Conservation (phyloP, 2,888 invertebrate genomes). For the Eupithecia vulgata region DNA sequence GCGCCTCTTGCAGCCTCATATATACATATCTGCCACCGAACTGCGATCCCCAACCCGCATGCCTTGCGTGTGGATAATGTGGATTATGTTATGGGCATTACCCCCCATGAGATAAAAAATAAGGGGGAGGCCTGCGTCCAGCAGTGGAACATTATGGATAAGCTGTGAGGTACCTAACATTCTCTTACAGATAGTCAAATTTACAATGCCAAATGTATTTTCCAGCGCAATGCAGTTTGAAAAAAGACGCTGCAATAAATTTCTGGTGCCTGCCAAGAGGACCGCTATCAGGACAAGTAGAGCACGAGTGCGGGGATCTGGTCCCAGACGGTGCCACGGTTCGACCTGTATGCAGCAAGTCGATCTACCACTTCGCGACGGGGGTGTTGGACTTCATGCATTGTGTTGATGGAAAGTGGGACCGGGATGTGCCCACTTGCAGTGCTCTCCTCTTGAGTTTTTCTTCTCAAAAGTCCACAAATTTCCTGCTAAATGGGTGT, state of each 20-base stretch:
- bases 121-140: too few species aligned
- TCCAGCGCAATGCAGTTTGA: slow-evolving; percentile 30
- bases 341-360: slow-evolving; percentile 29
- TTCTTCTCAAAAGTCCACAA: not conserved
- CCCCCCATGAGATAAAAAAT: too few species aligned
- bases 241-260: slow-evolving; percentile 25
- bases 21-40: too few species aligned
- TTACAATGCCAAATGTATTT: not conserved
- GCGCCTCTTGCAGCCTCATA: too few species aligned
- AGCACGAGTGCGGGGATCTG: slow-evolving; percentile 28
- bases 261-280: slow-evolving; percentile 34
- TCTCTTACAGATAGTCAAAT: not conserved
- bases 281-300: slow-evolving; percentile 16
- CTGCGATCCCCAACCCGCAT: too few species aligned
- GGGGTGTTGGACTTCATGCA: slow-evolving; percentile 34
- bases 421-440: slow-evolving; percentile 28
- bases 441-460: slow-evolving; percentile 25
- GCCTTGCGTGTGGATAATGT: too few species aligned
- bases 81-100: too few species aligned
- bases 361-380: slow-evolving; percentile 31
- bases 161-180: too few species aligned
- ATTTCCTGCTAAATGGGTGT: not conserved
- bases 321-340: slow-evolving; percentile 34
- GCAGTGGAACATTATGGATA: too few species aligned
- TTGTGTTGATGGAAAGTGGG: slow-evolving; percentile 37